Conservation (phyloP, 2,113 vertebrate genomes). For the Chionomys nivalis region DNA sequence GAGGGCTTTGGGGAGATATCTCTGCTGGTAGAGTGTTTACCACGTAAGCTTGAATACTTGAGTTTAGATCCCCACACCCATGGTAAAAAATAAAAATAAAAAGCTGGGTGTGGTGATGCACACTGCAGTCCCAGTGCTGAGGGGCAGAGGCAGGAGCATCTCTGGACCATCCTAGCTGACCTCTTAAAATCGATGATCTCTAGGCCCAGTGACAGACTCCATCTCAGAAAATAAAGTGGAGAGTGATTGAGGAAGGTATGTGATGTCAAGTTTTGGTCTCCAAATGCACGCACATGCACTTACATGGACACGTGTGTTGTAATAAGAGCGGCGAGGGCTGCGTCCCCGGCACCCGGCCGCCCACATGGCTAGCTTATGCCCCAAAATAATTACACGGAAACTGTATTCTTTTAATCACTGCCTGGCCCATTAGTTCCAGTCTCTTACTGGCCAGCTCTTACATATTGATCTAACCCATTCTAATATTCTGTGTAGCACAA, state of each 20-base stretch:
- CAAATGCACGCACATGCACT: not conserved
- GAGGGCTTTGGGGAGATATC: not conserved
- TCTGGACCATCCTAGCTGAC: not conserved
- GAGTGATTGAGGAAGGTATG: not conserved
- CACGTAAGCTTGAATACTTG: not conserved
- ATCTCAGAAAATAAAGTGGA: not conserved
- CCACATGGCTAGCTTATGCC: too few species aligned
- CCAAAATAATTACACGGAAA: too few species aligned
- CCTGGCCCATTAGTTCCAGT: too few species aligned
- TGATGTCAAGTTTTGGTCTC: not conserved
- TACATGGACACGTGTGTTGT: not conserved
- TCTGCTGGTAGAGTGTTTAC: not conserved
- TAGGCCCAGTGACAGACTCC: not conserved
- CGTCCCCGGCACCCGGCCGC: too few species aligned
- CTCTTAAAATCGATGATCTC: not conserved
- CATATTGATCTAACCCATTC: too few species aligned
- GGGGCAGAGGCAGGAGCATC: not conserved
- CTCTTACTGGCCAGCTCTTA: too few species aligned
- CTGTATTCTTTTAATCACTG: too few species aligned
- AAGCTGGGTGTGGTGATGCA: not conserved
- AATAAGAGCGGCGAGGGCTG: too few species aligned
- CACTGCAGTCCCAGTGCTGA: not conserved
- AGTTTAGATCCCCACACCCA: too few species aligned
- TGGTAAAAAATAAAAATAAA: not conserved
- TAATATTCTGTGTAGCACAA: too few species aligned